Percentiles rank a stretch among this genome's conserved stretches.
Evolutionary conservation across 1,140 invertebrate genomes (phyloP).

Genomic region (Drosophila tani): DNA sequence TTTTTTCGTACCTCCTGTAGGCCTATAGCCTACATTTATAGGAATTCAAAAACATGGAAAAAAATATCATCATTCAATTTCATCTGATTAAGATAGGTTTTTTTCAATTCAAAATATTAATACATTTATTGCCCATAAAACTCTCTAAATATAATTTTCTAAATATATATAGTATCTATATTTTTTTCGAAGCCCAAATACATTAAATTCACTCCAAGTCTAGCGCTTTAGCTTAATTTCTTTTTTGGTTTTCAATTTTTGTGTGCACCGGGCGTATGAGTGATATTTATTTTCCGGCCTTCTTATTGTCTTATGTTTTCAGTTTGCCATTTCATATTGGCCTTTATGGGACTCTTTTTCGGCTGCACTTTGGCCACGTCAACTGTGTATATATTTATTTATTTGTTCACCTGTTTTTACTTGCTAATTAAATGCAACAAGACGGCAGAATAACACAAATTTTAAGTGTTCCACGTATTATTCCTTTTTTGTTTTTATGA

Average conservation of each 20-base stretch:
- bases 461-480: slow-evolving; percentile 18
- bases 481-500: slow-evolving; percentile 10
- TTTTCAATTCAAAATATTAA: neutral
- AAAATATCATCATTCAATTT: neutral
- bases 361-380: neutral
- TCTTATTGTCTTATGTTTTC: neutral
- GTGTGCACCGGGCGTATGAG: slow-evolving; percentile 12
- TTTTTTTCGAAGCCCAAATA: neutral
- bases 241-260: neutral
- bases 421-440: slow-evolving; percentile 12
- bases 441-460: neutral
- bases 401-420: neutral
- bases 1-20: neutral
- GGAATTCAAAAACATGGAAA: no score
- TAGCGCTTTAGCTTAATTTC: neutral
- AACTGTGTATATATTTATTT: neutral
- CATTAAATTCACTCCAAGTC: no score
- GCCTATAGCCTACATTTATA: slow-evolving; percentile 4
- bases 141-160: neutral
- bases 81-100: neutral
- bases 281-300: neutral
- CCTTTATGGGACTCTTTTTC: neutral
- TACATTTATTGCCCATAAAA: neutral
- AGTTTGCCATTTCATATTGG: neutral
- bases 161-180: neutral